A percentile compares a stretch with the other conserved stretches of the same genome.
phyloP scores from a whole-genome alignment of 2,888 invertebrate genomes.

The Graphium colonna region DNA sequence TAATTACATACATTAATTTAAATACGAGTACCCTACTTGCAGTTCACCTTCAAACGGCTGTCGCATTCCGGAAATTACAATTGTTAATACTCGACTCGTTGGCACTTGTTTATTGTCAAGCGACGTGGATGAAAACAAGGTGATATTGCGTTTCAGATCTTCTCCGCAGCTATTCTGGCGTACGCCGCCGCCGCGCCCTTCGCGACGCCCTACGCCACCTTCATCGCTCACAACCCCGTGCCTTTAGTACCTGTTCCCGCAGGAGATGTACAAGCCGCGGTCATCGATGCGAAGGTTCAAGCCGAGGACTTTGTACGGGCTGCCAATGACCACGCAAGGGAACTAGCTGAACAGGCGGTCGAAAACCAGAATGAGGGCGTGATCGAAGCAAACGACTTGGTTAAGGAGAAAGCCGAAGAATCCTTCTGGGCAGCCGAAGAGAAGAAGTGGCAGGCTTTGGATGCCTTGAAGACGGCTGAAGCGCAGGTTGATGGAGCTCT shows the following conservation, averaged over 20 bases:
- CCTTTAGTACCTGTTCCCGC: constrained; percentile 49
- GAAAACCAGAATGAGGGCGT: constrained; percentile 48
- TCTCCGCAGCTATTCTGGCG: constrained; percentile 39
- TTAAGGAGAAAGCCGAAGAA: constrained; percentile 42
- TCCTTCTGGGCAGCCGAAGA: constrained; percentile 57
- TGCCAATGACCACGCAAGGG: constrained; percentile 48
- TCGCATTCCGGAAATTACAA: constrained; percentile 18
- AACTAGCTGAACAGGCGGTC: constrained; percentile 36
- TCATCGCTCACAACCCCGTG: constrained; percentile 31
- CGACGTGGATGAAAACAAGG: neutral
- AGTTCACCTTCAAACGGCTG: constrained; percentile 13
- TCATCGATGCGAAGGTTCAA: constrained; percentile 55
- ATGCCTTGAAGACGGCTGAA: constrained; percentile 55
- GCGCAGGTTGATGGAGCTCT: constrained; percentile 56
- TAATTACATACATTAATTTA: constrained; percentile 17
- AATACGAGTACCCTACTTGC: constrained; percentile 13
- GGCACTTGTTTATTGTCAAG: neutral
- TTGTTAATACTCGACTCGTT: constrained; percentile 15
- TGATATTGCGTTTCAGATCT: constrained; percentile 42
- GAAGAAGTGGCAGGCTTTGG: constrained; percentile 64
- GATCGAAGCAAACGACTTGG: constrained; percentile 38
- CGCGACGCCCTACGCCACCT: constrained; percentile 53
- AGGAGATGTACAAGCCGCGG: constrained; percentile 65
- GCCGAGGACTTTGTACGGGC: constrained; percentile 45
- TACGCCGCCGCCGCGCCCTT: constrained; percentile 50